Conservation (phyloP, 92 coral and sea anemone species). For the Paramuricea clavata region DNA sequence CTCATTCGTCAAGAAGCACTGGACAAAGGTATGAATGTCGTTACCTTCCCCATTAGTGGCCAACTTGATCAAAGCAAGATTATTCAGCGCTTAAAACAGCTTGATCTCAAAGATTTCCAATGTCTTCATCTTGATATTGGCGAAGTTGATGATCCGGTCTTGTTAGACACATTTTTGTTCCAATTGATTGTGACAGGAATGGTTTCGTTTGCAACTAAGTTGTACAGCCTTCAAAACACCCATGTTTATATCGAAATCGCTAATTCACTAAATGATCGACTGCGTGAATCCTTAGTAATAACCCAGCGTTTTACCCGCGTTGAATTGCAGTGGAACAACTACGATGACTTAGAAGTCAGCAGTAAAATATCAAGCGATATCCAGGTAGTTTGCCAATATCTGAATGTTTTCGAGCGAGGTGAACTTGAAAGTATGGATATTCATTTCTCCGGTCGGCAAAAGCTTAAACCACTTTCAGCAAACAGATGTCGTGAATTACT, state of each 20-base stretch:
- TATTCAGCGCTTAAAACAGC: constrained; percentile 66
- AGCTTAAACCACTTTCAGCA: constrained; percentile 53
- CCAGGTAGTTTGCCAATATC: constrained; percentile 86
- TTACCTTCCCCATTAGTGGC: constrained; percentile 80
- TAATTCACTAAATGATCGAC: constrained; percentile 76
- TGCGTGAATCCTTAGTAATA: constrained; percentile 70
- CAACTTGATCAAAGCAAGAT: constrained; percentile 78
- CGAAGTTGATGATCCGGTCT: constrained; percentile 77
- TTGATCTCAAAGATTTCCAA: constrained; percentile 61
- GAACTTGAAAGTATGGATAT: constrained; percentile 64
- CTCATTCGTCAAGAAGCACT: constrained; percentile 62
- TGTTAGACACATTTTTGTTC: constrained; percentile 80
- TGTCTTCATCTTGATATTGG: constrained; percentile 80
- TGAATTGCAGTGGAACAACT: constrained; percentile 59
- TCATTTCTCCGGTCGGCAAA: constrained; percentile 53
- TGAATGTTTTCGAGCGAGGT: constrained; percentile 66
- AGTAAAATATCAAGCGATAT: constrained; percentile 69
- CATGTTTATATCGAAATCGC: constrained; percentile 78
- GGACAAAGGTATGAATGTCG: constrained; percentile 64
- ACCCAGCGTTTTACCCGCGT: constrained; percentile 71
- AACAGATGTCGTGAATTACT: constrained; percentile 65
- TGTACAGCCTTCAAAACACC: constrained; percentile 72
- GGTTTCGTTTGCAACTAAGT: constrained; percentile 82
- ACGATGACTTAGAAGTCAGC: constrained; percentile 70
- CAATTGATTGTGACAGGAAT: constrained; percentile 81